Base-by-base conservation (phyloP, 2,113 vertebrate species). In the Hyaena hyaena region DNA sequence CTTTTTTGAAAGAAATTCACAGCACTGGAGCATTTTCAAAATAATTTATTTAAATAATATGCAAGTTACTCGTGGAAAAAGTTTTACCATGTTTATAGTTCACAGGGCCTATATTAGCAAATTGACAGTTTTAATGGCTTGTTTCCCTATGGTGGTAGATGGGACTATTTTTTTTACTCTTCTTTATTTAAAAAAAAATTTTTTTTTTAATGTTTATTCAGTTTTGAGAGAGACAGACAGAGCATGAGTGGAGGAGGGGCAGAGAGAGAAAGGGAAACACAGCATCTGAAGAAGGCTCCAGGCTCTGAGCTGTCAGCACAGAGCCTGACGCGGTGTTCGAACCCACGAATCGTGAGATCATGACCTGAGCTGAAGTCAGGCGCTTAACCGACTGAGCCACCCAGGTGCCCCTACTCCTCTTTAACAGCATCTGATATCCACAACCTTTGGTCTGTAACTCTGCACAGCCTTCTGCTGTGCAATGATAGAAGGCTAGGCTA, bases 1-100 rank as follows among this genome's bases (percentile, higher is more conserved):
- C 58, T 9, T 61, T 61, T 66, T 63, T 95, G 15, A 95, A 93
- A 92, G 39, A 96, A 96, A 90, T 48, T 86, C 43, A 82, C 68
- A 82, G 48, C 74, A 55, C 0, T 86, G 2, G n/a, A 95, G n/a
- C 77, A 93, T 76, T 82, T 93, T 71, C 58, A 63, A 86, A 97
- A 73, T 66, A 80, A 39, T 17, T 35, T 45, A 88, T 45, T 81
- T 74, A 81, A 81, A 73, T 84, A 39, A 65, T 31, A 76, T 76
- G n/a, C 61, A 74, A 84, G 45, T 8, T 86, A 48, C 58, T 31
- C 55, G 73, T 28, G 17, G 43, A 65, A 21, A 68, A 55, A 61
- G 45, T 86, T 21, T 33, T 87, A 31, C 61, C 71, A 68, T 15
- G 12, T 80, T 81, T 81, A 74, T 0, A 63, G 58, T 74, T 7